These are phyloP conservation scores for Trichogramma dendrolimi DNA, from an alignment of 2,888 invertebrate genomes.

Conservation along the genomic window DNA sequence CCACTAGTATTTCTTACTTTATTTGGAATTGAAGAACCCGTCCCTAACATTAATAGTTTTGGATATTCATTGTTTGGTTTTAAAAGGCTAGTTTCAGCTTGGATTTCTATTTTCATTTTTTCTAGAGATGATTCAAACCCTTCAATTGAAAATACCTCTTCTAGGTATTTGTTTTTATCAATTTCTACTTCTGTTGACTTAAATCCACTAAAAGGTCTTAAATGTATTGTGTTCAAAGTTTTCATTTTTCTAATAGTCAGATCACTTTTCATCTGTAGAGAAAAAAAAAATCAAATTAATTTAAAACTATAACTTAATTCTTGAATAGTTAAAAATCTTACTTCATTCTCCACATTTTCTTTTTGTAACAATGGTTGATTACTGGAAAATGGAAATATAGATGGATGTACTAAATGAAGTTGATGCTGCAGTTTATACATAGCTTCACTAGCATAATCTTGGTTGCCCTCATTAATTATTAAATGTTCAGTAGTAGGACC, in stretches of 20 bases:
- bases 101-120: constrained; percentile 54
- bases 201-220: constrained; percentile 60
- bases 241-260: constrained; percentile 44
- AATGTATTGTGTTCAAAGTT: constrained; percentile 58
- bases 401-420: constrained; percentile 69
- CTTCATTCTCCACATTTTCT: not conserved
- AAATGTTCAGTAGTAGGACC: constrained; percentile 67
- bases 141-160: constrained; percentile 62
- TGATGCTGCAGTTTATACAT: constrained; percentile 78
- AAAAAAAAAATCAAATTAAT: not conserved
- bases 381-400: constrained; percentile 74
- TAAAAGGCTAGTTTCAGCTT: constrained; percentile 20
- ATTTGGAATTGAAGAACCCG: constrained; percentile 89
- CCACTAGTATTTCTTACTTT: constrained; percentile 87
- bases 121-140: constrained; percentile 62
- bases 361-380: constrained; percentile 42
- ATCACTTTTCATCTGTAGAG: not conserved
- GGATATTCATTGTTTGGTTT: constrained; percentile 59
- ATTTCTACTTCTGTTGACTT: constrained; percentile 60
- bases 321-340: not conserved
- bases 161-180: constrained; percentile 63
- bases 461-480: constrained; percentile 67
- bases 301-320: not conserved
- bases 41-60: constrained; percentile 81
- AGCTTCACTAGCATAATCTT: constrained; percentile 70